Base-by-base conservation (phyloP, 1,140 invertebrate genomes). In the Eupeodes corollae region DNA sequence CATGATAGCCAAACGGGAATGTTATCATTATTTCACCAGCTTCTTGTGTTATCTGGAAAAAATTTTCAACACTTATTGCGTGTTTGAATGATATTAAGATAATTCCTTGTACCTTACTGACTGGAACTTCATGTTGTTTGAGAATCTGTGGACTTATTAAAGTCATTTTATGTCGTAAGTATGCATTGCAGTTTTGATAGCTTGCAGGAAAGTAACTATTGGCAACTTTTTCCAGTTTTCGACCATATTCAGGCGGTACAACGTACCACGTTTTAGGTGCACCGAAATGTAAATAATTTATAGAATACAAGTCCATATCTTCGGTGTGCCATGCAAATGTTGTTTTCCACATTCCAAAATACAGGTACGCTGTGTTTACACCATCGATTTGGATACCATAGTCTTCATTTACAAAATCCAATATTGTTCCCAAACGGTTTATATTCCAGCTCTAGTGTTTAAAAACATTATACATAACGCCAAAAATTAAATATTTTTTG, bases 301-400 rank as follows among this genome's bases (percentile, higher is more conserved):
- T 99, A 0, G 91, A 95, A 70, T 99, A 99, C 1, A 99, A 71
- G 74, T 99, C 96, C 93, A 98, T 98, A 62, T 99, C 97, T 73
- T 99, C 97, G 0, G 93, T 98, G 61, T 99, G 96, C 96, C 96
- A 99, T 0, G 94, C 91, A 70, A 99, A 99, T 1, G 92, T 95
- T 0, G 94, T 97, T 70, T 98, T 99, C 93, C 94, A 99, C 94
- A 98, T 99, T 26, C 97, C 97, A 73, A 98, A 99, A 69, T 99
- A 99, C 8, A 99, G 70, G 70, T 99, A 99, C 0, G 95, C 91
- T 0, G 95, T 99, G 68, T 98, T 99, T 0, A 99, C 97, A 13
- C 96, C 96, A 61, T 94, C 89, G 41, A 99, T 98, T 52, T 89
- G 86, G 40, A 97, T 93, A 2, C 91, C 91, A 73, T 97, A 96